Percentiles rank a stretch among this genome's conserved stretches.
Conservation (phyloP, 2,888 invertebrate genomes). For the Thecocarcelia acutangulata region DNA sequence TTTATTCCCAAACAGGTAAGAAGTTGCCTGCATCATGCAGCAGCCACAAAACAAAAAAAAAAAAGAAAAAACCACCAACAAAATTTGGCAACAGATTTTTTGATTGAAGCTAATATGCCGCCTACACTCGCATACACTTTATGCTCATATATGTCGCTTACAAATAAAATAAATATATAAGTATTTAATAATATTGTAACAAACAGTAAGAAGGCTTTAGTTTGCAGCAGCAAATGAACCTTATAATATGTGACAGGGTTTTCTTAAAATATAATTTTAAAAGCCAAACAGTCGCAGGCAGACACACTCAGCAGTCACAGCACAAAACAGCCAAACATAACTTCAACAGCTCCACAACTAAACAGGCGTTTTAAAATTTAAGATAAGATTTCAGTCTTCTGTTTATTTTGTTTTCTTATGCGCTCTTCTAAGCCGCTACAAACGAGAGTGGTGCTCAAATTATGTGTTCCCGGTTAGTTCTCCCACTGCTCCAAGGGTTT, state of each 20-base stretch:
- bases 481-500: too few relatives aligned
- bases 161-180: slow-evolving; percentile 18
- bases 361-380: slow-evolving; percentile 66
- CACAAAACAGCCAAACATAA: too few relatives aligned
- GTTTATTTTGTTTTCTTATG: not conserved
- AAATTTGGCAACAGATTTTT: slow-evolving; percentile 70
- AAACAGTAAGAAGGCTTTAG: slow-evolving; percentile 16
- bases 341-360: slow-evolving; percentile 52
- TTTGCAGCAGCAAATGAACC: slow-evolving; percentile 60
- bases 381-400: slow-evolving; percentile 49
- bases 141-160: slow-evolving; percentile 45
- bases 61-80: slow-evolving; percentile 27
- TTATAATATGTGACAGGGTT: slow-evolving; percentile 67
- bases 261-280: slow-evolving; percentile 59
- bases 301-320: slow-evolving; percentile 32
- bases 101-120: slow-evolving; percentile 72
- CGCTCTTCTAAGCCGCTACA: not conserved
- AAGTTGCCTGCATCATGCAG: slow-evolving; percentile 41
- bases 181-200: slow-evolving; percentile 26
- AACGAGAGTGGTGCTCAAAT: not conserved
- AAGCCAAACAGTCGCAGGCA: slow-evolving; percentile 21
- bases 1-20: slow-evolving; percentile 55
- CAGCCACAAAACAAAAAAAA: slow-evolving; percentile 3
- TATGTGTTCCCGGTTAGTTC: too few relatives aligned
- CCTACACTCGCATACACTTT: slow-evolving; percentile 66